Evolutionary conservation across 2,113 vertebrate genomes (phyloP).

Genomic region (Gracilinanus agilis): DNA sequence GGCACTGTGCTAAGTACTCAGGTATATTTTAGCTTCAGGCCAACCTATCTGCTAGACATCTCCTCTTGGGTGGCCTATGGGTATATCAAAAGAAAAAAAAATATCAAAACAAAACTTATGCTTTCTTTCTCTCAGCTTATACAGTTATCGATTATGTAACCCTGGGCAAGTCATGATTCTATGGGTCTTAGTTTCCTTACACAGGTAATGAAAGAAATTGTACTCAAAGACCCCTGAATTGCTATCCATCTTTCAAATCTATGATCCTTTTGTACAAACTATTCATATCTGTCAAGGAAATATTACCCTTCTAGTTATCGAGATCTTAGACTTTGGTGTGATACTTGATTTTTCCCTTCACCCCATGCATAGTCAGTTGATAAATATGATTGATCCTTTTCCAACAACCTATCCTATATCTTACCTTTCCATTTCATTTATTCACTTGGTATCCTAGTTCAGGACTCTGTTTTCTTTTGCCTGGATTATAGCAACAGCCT

Average conservation of each 20-base stretch:
- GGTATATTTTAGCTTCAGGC: conserved; percentile 3
- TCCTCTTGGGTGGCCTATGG: neutral
- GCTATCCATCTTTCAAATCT: neutral
- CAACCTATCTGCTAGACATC: neutral
- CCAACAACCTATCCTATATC: neutral
- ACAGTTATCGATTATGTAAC: neutral
- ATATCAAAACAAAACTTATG: neutral
- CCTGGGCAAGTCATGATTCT: neutral
- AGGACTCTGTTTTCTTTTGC: neutral
- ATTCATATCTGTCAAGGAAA: neutral
- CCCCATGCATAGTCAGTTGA: neutral
- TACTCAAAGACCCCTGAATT: neutral
- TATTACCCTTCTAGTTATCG: neutral
- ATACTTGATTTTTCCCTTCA: neutral
- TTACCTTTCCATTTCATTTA: neutral
- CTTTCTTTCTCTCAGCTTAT: neutral
- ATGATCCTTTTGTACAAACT: neutral
- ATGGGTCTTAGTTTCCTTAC: neutral
- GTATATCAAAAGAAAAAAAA: neutral
- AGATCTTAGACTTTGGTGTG: neutral
- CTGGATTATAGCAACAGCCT: neutral
- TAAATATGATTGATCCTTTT: neutral
- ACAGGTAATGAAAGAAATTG: neutral
- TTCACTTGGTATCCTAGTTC: neutral
- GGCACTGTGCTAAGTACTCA: neutral